Base-by-base conservation (phyloP, 2,888 invertebrate genomes). In the Perithous albicinctus region DNA sequence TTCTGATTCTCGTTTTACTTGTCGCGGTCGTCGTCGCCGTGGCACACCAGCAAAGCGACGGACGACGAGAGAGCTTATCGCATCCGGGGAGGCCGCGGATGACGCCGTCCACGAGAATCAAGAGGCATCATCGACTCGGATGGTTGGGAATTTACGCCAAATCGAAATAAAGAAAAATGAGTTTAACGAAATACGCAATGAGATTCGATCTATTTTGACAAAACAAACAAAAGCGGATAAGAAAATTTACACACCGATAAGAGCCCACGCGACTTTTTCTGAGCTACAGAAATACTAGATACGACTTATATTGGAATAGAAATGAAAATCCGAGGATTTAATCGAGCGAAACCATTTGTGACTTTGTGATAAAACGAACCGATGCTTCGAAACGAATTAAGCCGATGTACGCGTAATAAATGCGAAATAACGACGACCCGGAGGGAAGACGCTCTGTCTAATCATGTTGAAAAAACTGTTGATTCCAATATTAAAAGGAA, bases 41-140 rank as follows among this genome's bases (percentile, higher is more conserved):
- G 61, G n/a, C n/a, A 38, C 63, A 69, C 15, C 46, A 61, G 54
- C 70, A 51, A n/a, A 72, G 70, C 67, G 79, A 76, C 67, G 72
- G 64, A 63, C 73, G 77, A 67, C 56, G 46, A 54, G 67, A 54
- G 67, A 72, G 69, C 77, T 81, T 81, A 81, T 81, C 77, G 73
- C 77, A 56, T 78, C 77, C 81, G 77, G 81, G n/a, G 73, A 78
- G 63, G n/a, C 26, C 56, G 76, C 23, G 77, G 63, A 78, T 73
- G 63, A 77, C 67, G 72, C 41, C 76, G 66, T 76, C 67, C 38
- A 70, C 72, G 66, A 56, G 63, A 61, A 70, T 29, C 23, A 66
- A 26, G 51, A 64, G 64, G 38, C 69, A 56, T 76, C n/a, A n/a
- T n/a, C n/a, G n/a, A n/a, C n/a, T n/a, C 56, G 59, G 66, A 66